Conservation (phyloP, 2,113 vertebrate species). For the Chloropsis hardwickii region DNA sequence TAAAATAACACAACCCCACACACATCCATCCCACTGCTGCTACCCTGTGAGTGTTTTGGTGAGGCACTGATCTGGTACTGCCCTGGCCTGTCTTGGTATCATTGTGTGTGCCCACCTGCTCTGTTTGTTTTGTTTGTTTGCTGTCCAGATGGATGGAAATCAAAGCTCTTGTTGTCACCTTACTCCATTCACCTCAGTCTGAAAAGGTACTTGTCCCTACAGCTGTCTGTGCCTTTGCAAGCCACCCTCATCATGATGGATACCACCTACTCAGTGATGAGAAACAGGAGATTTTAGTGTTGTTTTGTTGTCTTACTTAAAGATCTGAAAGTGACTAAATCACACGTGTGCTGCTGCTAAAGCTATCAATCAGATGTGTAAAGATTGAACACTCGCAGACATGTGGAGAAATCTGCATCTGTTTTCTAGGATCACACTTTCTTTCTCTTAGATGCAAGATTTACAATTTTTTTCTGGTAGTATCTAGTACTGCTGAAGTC, state of each 20-base stretch:
- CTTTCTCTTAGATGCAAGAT: neutral
- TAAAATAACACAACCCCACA: too few species aligned
- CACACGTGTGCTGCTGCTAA: neutral
- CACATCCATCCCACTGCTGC: neutral
- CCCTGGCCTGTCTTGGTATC: neutral
- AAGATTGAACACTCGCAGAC: neutral
- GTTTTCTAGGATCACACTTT: neutral
- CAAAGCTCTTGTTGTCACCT: neutral
- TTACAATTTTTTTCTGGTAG: neutral
- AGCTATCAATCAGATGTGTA: neutral
- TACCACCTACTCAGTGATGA: neutral
- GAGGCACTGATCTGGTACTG: neutral
- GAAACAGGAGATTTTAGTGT: neutral
- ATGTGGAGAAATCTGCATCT: neutral
- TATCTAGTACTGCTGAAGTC: neutral
- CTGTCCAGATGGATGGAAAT: neutral
- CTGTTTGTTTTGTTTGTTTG: neutral
- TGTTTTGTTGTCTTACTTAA: neutral
- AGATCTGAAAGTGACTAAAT: neutral
- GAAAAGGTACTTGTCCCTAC: neutral
- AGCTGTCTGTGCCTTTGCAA: neutral
- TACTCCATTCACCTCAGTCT: neutral
- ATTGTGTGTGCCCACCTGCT: neutral
- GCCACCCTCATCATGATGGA: neutral
- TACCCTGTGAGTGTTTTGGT: rapidly evolving